Conservation (phyloP, 2,113 vertebrate genomes). For the Platycercus adscitus region DNA sequence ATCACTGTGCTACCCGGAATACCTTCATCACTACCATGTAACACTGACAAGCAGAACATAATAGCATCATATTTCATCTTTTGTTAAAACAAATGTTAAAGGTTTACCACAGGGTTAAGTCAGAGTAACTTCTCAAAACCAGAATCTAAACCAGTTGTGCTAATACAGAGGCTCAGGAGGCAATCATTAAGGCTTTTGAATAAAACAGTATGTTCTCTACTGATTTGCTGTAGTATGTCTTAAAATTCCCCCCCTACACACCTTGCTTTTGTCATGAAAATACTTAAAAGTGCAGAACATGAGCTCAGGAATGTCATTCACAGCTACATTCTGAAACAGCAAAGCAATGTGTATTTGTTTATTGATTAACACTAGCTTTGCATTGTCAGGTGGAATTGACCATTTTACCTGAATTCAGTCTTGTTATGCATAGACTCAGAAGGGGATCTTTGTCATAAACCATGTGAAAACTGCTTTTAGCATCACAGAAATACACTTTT, state of each 20-base stretch:
- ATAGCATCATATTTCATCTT: not conserved
- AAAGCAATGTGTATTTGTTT: not conserved
- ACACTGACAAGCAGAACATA: not conserved
- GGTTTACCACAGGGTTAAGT: not conserved
- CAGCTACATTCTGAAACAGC: not conserved
- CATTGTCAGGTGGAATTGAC: not conserved
- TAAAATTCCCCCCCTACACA: not conserved
- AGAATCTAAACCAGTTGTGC: not conserved
- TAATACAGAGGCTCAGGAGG: not conserved
- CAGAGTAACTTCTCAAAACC: not conserved
- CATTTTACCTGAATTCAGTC: not conserved
- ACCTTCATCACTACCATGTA: not conserved
- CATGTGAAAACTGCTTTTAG: not conserved
- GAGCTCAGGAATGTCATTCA: not conserved
- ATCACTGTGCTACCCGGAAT: not conserved
- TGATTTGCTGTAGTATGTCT: not conserved
- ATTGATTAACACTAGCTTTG: not conserved
- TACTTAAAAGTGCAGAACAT: not conserved
- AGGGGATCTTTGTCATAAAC: not conserved
- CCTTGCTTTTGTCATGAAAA: not conserved
- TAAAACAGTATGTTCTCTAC: not conserved
- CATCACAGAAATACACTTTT: not conserved
- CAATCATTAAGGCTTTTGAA: not conserved
- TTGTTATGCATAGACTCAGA: not conserved
- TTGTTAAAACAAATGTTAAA: not conserved